These are phyloP conservation scores for Nemotelus nigrinus DNA, from an alignment of 2,888 invertebrate species.

Conservation along the genomic window DNA sequence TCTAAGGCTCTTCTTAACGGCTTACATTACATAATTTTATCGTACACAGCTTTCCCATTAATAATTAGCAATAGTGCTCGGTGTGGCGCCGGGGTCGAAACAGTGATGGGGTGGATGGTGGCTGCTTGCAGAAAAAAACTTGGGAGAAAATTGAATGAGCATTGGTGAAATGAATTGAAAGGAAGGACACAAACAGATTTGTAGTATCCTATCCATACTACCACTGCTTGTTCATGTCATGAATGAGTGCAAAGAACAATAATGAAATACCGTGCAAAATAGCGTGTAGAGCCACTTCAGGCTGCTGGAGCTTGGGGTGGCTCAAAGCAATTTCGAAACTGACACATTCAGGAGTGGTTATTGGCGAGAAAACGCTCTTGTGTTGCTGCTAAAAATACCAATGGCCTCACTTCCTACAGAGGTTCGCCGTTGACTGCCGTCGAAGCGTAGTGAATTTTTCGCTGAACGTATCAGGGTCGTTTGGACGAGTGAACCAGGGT, in stretches of 20 bases:
- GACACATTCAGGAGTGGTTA: slow-evolving; percentile 6
- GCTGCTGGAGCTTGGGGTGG: background rate
- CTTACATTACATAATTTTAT: slow-evolving; percentile 42
- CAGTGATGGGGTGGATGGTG: background rate
- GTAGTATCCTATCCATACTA: background rate
- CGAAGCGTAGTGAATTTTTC: background rate
- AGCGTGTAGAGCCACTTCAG: background rate
- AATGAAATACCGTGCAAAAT: background rate
- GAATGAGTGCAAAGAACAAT: background rate
- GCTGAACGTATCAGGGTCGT: slow-evolving; percentile 7
- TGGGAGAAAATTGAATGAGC: slow-evolving; percentile 8
- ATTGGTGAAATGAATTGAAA: background rate
- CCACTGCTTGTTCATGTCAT: background rate
- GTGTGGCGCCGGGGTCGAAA: slow-evolving; percentile 7
- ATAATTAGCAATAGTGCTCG: slow-evolving; percentile 30
- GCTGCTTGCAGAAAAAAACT: too few relatives aligned
- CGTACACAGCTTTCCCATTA: slow-evolving; percentile 31
- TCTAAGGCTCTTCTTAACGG: slow-evolving; percentile 16
- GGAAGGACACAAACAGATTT: slow-evolving; percentile 11
- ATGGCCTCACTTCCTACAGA: background rate
- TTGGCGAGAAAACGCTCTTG: slow-evolving; percentile 6
- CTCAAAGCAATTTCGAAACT: slow-evolving; percentile 8
- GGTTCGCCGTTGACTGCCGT: background rate
- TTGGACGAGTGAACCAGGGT: background rate
- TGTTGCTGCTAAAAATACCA: slow-evolving; percentile 19